Evolutionary conservation across 2,113 vertebrate genomes (phyloP).

Genomic region (Lagopus muta): DNA sequence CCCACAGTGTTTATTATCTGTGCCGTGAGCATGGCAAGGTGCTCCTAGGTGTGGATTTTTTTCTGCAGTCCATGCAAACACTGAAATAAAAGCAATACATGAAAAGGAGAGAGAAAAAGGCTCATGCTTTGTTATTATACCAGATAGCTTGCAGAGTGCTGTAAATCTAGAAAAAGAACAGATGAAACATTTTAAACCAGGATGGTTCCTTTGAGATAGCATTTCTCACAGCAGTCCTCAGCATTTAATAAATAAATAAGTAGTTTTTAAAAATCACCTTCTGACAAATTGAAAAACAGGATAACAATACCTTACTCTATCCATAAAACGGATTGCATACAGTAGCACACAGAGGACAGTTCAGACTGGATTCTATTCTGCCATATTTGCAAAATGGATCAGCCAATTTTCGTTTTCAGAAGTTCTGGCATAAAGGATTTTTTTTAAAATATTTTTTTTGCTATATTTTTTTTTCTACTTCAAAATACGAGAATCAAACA

Average conservation of each 20-base stretch:
- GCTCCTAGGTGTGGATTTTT: not conserved
- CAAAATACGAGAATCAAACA: not conserved
- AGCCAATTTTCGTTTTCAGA: not conserved
- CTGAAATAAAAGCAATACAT: not conserved
- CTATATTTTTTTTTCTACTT: not conserved
- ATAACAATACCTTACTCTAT: not conserved
- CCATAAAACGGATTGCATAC: not conserved
- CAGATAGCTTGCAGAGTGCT: not conserved
- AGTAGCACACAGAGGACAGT: not conserved
- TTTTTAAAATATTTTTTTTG: not conserved
- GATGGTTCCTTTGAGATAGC: conserved; percentile 23
- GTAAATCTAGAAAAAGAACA: not conserved
- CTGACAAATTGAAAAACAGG: not conserved
- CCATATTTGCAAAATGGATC: not conserved
- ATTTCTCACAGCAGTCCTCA: not conserved
- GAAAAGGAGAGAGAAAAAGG: not conserved
- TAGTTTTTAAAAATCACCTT: not conserved
- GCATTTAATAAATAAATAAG: not conserved
- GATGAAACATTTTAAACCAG: not conserved
- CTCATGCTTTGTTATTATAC: not conserved
- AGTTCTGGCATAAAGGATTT: not conserved
- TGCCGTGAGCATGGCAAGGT: not conserved
- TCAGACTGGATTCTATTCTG: not conserved
- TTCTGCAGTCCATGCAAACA: not conserved
- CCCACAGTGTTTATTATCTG: not conserved